A percentile compares a stretch with the other conserved stretches of the same genome.
Conservation (phyloP, 2,888 invertebrate species). For the Lycia hirtaria region DNA sequence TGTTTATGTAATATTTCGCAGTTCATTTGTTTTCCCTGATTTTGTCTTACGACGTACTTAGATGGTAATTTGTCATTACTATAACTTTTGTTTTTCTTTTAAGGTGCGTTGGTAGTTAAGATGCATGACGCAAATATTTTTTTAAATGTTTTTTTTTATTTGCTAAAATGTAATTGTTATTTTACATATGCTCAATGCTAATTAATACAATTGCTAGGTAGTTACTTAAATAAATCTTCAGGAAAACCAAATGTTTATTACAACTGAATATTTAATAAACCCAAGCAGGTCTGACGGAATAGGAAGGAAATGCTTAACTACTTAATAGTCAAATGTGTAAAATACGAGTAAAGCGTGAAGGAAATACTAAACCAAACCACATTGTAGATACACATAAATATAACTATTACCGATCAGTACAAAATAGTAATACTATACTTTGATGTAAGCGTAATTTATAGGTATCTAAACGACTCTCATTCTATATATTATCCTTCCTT, state of each 20-base stretch:
- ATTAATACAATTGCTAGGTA: background rate
- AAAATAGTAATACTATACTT: no score
- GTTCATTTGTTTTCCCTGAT: background rate
- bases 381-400: no score
- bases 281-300: background rate
- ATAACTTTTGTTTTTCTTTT: no score
- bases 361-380: no score
- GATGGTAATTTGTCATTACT: background rate
- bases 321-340: background rate
- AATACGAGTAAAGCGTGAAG: no score
- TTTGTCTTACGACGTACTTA: background rate
- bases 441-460: no score
- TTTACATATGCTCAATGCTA: background rate
- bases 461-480: no score
- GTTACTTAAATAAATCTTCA: background rate
- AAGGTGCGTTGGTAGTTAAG: no score
- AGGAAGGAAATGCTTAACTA: background rate
- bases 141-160: background rate
- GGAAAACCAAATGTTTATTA: background rate
- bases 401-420: no score
- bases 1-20: background rate
- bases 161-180: background rate
- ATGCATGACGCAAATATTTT: background rate
- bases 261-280: background rate
- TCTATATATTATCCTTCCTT: no score